Percentiles rank a stretch among this genome's conserved stretches.
Conservation (phyloP, 2,113 vertebrate species). For the Stegastes partitus region DNA sequence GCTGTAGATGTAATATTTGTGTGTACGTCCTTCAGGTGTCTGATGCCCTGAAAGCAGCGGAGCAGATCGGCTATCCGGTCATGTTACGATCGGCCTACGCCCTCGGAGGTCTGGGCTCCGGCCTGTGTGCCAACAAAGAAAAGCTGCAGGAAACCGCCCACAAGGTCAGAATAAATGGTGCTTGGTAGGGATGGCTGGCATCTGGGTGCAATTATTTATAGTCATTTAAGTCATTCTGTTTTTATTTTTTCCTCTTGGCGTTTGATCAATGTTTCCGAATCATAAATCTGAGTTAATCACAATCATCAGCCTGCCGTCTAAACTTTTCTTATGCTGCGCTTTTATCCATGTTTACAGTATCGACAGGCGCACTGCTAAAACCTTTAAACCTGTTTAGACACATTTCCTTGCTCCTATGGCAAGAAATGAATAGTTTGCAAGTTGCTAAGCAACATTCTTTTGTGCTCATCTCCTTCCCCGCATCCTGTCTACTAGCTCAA, state of each 20-base stretch:
- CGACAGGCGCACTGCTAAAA: slow-evolving; percentile 26
- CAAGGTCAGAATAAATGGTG: slow-evolving; percentile 83
- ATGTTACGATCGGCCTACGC: slow-evolving; percentile 97
- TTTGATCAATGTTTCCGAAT: background rate
- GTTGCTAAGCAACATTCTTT: slow-evolving; percentile 68
- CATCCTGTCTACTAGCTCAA: slow-evolving; percentile 45
- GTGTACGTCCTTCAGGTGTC: slow-evolving; percentile 85
- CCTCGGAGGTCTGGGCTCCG: slow-evolving; percentile 94
- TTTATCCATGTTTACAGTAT: background rate
- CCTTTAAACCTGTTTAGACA: slow-evolving; percentile 26
- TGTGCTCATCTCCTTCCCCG: slow-evolving; percentile 23
- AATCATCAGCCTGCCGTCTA: background rate
- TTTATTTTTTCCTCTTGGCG: background rate
- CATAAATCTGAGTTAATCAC: background rate
- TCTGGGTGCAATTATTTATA: background rate
- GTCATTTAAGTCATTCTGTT: background rate
- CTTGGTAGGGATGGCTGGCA: background rate
- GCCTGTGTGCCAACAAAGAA: slow-evolving; percentile 89
- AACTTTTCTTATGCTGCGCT: background rate
- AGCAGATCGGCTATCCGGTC: slow-evolving; percentile 92
- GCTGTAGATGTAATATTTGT: background rate
- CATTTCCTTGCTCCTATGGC: slow-evolving; percentile 24
- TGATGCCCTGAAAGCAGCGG: slow-evolving; percentile 91
- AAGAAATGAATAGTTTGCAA: slow-evolving; percentile 38
- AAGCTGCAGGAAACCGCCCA: slow-evolving; percentile 89